Evolutionary conservation across 2,797 vertebrate genomes (phyloP).

Genomic region (Myotis pilosus): DNA sequence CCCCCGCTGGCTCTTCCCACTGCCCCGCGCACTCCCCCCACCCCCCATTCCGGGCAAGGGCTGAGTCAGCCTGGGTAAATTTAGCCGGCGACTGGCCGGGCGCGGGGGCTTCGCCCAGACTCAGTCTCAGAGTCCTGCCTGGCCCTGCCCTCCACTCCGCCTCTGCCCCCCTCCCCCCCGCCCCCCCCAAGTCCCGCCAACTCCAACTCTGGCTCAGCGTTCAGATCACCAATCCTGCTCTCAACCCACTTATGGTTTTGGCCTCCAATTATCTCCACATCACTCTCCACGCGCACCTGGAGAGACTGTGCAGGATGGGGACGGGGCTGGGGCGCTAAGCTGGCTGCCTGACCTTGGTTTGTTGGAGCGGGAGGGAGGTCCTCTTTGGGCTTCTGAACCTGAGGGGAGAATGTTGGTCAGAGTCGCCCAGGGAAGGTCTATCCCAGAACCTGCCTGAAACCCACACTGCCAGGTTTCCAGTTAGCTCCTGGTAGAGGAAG

Average conservation of each 20-base stretch:
- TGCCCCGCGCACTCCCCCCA: neutral
- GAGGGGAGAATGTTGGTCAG: neutral
- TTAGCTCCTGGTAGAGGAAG: neutral
- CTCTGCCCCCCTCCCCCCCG: slow-evolving; percentile 17
- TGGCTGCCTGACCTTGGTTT: neutral
- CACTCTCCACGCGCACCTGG: neutral
- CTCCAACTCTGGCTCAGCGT: neutral
- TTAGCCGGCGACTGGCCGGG: slow-evolving; percentile 49
- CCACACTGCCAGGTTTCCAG: neutral
- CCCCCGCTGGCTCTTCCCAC: slow-evolving; percentile 33
- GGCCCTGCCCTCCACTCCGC: neutral
- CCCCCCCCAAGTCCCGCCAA: neutral
- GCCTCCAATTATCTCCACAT: slow-evolving; percentile 38
- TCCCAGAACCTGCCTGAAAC: neutral
- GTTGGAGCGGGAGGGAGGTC: rapidly evolving
- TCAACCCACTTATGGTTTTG: slow-evolving; percentile 15
- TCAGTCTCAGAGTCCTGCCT: slow-evolving; percentile 8
- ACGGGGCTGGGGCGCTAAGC: neutral
- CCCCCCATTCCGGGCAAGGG: slow-evolving; percentile 71
- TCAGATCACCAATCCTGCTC: neutral
- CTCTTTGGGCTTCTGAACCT: neutral
- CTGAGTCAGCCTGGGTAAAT: slow-evolving; percentile 78
- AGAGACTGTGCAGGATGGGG: neutral
- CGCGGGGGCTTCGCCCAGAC: slow-evolving; percentile 69
- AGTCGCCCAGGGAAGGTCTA: neutral